phyloP scores from a whole-genome alignment of 2,888 invertebrate genomes.

The Nymphalis urticae region DNA sequence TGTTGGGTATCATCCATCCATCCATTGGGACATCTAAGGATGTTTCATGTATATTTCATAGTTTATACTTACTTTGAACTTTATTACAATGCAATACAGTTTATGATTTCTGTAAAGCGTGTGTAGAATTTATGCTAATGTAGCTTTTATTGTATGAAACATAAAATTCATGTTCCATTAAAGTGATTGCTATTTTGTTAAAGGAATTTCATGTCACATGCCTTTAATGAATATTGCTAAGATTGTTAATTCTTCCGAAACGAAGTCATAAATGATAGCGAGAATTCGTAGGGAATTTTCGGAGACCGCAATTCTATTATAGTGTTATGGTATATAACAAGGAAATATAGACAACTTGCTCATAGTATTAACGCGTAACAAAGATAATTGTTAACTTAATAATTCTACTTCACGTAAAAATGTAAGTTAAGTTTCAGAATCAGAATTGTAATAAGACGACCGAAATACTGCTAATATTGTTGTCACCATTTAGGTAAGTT shows the following conservation, averaged over 20 bases:
- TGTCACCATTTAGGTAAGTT: too few relatives aligned
- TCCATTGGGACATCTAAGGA: too few relatives aligned
- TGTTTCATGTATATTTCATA: too few relatives aligned
- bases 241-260: slow-evolving; percentile 12
- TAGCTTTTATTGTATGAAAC: slow-evolving; percentile 2
- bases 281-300: not conserved
- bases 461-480: too few relatives aligned
- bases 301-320: not conserved
- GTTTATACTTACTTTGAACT: not conserved
- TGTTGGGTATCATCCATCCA: too few relatives aligned
- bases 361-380: too few relatives aligned
- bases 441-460: too few relatives aligned
- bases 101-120: not conserved
- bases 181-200: slow-evolving; percentile 5
- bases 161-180: slow-evolving; percentile 12
- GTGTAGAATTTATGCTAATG: not conserved
- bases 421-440: too few relatives aligned
- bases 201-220: slow-evolving; percentile 9
- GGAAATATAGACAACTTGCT: too few relatives aligned
- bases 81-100: slow-evolving; percentile 6
- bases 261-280: not conserved
- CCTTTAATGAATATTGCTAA: slow-evolving; percentile 11
- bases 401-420: too few relatives aligned
- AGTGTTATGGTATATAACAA: too few relatives aligned
- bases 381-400: too few relatives aligned